These are phyloP conservation scores for Epinephelus fuscoguttatus DNA, from an alignment of 2,113 vertebrate species.

Conservation along the genomic window DNA sequence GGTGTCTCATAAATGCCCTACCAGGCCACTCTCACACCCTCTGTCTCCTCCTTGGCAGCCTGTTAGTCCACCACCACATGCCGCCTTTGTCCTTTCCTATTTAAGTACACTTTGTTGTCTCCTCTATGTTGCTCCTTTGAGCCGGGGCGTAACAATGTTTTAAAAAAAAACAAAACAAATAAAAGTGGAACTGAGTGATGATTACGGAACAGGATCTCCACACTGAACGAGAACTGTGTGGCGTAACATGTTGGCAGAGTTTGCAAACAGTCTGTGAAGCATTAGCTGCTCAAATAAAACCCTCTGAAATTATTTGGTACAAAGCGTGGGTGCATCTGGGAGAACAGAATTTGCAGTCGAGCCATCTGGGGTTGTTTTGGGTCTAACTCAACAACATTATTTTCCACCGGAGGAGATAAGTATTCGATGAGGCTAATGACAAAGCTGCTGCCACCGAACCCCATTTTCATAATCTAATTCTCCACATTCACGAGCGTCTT, in stretches of 20 bases:
- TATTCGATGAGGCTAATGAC: not conserved
- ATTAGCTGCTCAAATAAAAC: slow-evolving; percentile 14
- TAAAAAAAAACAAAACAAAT: not conserved
- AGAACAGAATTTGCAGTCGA: not conserved
- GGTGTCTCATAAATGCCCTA: too few relatives aligned
- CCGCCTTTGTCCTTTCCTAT: too few relatives aligned
- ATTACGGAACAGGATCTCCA: not conserved
- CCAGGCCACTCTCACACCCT: too few relatives aligned
- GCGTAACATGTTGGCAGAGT: not conserved
- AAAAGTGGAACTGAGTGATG: not conserved
- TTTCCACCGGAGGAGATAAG: not conserved
- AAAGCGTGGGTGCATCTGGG: not conserved
- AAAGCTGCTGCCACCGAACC: not conserved
- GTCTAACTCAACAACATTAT: not conserved
- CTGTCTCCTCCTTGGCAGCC: too few relatives aligned
- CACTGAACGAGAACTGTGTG: not conserved
- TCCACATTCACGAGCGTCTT: not conserved
- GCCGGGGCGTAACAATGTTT: too few relatives aligned
- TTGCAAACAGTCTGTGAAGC: not conserved
- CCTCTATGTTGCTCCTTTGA: too few relatives aligned
- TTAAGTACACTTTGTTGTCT: too few relatives aligned
- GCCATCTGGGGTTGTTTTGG: not conserved
- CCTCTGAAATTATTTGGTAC: not conserved
- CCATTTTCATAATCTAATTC: not conserved
- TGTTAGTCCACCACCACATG: too few relatives aligned